Evolutionary conservation across 2,113 vertebrate genomes (phyloP).

Genomic region (Bothrops jararaca): DNA sequence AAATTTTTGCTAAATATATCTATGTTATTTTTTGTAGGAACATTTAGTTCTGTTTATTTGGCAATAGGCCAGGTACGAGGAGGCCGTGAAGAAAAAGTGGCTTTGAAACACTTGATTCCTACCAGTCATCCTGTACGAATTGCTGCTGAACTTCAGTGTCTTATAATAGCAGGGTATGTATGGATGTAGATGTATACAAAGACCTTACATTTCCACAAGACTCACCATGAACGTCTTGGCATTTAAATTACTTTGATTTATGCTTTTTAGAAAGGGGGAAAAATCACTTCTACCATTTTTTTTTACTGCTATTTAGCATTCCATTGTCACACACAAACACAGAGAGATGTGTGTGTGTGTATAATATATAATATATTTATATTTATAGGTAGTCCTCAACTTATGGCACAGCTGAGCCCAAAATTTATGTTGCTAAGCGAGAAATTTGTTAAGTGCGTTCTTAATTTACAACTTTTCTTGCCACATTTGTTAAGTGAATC

Average conservation of each 20-base stretch:
- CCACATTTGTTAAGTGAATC: not conserved
- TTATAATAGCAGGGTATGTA: slow-evolving; percentile 88
- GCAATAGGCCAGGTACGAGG: slow-evolving; percentile 82
- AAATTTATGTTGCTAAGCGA: not conserved
- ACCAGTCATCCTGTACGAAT: slow-evolving; percentile 94
- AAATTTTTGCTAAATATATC: slow-evolving; percentile 41
- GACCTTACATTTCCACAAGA: not conserved
- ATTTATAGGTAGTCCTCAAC: not conserved
- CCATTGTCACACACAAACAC: not conserved
- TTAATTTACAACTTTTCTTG: not conserved
- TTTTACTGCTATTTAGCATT: not conserved
- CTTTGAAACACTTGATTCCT: slow-evolving; percentile 94
- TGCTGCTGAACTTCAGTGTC: slow-evolving; percentile 96
- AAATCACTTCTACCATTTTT: too few species aligned
- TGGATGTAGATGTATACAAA: not conserved
- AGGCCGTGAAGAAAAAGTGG: slow-evolving; percentile 85
- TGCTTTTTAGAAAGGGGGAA: not conserved
- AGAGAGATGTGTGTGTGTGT: too few species aligned
- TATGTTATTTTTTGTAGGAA: slow-evolving; percentile 74
- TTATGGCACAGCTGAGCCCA: not conserved
- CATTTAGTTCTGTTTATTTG: slow-evolving; percentile 96
- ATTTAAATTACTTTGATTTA: not conserved
- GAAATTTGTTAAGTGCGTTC: not conserved
- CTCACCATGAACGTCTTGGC: not conserved
- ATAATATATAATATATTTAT: too few species aligned